Evolutionary conservation across 2,888 invertebrate genomes (phyloP).

Genomic region (Oscheius sp.): DNA sequence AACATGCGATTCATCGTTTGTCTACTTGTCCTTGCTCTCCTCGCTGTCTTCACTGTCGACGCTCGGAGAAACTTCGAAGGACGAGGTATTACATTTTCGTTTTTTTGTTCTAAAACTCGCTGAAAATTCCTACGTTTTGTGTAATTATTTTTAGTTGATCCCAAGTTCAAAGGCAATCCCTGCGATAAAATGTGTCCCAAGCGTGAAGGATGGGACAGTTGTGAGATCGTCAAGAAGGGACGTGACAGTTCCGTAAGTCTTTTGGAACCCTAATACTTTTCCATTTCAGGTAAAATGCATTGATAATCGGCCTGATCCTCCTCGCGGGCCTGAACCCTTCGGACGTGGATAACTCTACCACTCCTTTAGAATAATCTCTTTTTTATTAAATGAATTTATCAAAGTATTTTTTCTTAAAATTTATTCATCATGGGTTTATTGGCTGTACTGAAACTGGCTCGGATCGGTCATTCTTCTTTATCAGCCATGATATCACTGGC

Average conservation of each 20-base stretch:
- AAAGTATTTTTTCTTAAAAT: too few species aligned
- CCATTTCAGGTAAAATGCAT: slow-evolving; percentile 35
- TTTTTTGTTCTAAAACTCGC: too few species aligned
- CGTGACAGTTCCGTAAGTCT: slow-evolving; percentile 24
- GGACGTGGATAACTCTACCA: too few species aligned
- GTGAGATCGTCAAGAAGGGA: slow-evolving; percentile 34
- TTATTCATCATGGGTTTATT: too few species aligned
- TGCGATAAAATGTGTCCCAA: slow-evolving; percentile 35
- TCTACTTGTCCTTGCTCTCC: slow-evolving; percentile 9
- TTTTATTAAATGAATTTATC: too few species aligned
- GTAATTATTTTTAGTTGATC: slow-evolving; percentile 23
- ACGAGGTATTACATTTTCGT: too few species aligned
- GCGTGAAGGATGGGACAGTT: slow-evolving; percentile 37
- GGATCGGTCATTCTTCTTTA: too few species aligned
- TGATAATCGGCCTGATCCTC: slow-evolving; percentile 36
- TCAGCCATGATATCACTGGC: too few species aligned
- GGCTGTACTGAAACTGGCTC: too few species aligned
- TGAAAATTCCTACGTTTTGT: too few species aligned
- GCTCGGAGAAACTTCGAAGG: slow-evolving; percentile 32
- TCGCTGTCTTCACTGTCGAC: slow-evolving; percentile 30
- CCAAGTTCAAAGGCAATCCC: slow-evolving; percentile 29
- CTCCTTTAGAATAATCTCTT: too few species aligned
- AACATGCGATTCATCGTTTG: slow-evolving; percentile 12
- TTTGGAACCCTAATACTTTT: background rate
- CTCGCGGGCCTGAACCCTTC: background rate